Base-by-base conservation (phyloP, 2,888 invertebrate genomes). In the Glaucopsyche alexis region DNA sequence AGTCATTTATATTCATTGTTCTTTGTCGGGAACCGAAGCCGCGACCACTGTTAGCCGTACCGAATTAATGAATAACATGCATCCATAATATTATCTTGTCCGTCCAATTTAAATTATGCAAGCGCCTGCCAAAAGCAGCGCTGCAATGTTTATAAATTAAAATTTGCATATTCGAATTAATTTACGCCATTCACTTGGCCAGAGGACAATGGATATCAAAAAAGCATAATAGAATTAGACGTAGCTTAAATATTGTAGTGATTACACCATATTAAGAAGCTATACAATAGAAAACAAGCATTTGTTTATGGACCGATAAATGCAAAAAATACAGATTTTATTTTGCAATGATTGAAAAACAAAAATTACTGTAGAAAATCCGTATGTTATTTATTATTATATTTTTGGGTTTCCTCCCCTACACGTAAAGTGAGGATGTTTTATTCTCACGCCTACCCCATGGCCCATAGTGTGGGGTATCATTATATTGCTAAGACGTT, bases 91-190 rank as follows among this genome's bases (percentile, higher is more conserved):
- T 16, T 60, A 60, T 16, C 52, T 52, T 16, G 9, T 60, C 55
- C 55, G 29, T 60, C 19, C 29, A 29, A 19, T 19, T 29, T 60
- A 60, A 60, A 60, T 60, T 60, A 60, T 60, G 55, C 29, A 29
- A 60, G 29, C 55, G 55, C 55, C 55, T 60, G 55, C 55, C 55
- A 60, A 29, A 19, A 60, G 19, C 55, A 60, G 19, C 19, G 19
- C 11, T 60, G 55, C 55, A 60, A 60, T 60, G 11, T 60, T 60
- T 60, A 29, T 60, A 19, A 19, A 60, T 29, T 19, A 60, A 60
- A 5, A 19, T 60, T 60, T 60, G 29, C 55, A 60, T 60, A 60
- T 29, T 60, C 11, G 55, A 60, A 60, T 60, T 60, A 60, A 60
- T 60, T 60, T 60, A 29, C 4, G 29, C 29, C 4, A 29, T 19